Conservation (phyloP, 2,113 vertebrate species). For the Agapornis roseicollis region DNA sequence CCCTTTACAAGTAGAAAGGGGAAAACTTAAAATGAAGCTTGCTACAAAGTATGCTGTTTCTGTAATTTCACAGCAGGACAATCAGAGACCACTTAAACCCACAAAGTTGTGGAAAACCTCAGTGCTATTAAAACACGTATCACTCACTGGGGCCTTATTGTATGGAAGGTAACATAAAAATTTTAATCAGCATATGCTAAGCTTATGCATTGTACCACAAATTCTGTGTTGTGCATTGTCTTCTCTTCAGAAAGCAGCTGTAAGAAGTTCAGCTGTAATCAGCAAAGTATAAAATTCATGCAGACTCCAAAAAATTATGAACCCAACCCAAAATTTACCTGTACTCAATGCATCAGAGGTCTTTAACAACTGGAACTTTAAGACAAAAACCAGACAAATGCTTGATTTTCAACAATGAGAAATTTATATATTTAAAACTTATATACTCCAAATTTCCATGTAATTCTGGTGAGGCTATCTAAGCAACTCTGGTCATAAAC, state of each 20-base stretch:
- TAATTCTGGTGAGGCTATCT: neutral
- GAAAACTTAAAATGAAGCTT: neutral
- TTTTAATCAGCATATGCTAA: neutral
- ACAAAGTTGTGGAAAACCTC: neutral
- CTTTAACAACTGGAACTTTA: neutral
- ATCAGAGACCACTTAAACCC: constrained; percentile 5
- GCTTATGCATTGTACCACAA: neutral
- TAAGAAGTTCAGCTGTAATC: neutral
- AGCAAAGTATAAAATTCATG: neutral
- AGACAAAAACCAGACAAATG: neutral
- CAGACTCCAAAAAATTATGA: neutral
- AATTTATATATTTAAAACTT: neutral
- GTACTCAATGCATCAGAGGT: neutral
- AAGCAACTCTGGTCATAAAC: neutral
- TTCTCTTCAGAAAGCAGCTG: neutral
- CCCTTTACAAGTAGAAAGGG: neutral
- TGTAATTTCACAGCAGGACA: constrained; percentile 38
- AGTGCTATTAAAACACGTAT: neutral
- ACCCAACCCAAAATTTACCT: neutral
- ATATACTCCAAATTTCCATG: neutral
- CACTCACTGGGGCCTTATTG: neutral
- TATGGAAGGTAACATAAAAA: neutral
- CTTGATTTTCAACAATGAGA: neutral
- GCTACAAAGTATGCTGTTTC: neutral
- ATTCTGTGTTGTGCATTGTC: neutral